These are phyloP conservation scores for Rhopalosiphum nymphaeae DNA, from an alignment of 2,888 invertebrate species.

Conservation along the genomic window DNA sequence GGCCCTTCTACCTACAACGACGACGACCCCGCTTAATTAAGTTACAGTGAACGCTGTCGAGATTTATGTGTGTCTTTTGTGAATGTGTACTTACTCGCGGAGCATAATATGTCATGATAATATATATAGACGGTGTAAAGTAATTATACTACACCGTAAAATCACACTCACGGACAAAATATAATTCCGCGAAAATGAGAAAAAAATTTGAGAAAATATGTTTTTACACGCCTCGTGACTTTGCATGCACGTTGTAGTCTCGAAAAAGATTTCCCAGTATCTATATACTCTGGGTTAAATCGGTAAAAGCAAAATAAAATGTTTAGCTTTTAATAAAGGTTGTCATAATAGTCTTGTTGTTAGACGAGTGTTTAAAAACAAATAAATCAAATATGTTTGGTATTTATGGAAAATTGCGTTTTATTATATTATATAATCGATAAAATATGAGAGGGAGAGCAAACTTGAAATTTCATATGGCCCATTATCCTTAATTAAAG, in stretches of 20 bases:
- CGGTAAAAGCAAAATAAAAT: background rate
- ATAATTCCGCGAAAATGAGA: background rate
- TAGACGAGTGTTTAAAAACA: background rate
- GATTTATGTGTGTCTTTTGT: conserved; percentile 4
- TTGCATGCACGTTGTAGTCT: background rate
- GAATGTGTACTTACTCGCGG: background rate
- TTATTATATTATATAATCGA: background rate
- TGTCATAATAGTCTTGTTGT: background rate
- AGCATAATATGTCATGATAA: background rate
- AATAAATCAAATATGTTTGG: background rate
- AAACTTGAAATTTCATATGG: background rate
- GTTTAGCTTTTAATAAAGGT: background rate
- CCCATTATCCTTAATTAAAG: no score
- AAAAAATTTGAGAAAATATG: background rate
- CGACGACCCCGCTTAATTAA: background rate
- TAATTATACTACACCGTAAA: background rate
- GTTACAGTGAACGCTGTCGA: background rate
- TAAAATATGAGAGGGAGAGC: background rate
- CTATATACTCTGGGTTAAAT: background rate
- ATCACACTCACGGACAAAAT: background rate
- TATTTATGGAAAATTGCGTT: background rate
- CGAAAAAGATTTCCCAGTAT: background rate
- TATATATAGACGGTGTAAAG: background rate
- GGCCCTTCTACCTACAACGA: background rate
- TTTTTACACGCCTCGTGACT: background rate